Base-by-base conservation (phyloP, 2,888 invertebrate species). In the Venusia cambrica region DNA sequence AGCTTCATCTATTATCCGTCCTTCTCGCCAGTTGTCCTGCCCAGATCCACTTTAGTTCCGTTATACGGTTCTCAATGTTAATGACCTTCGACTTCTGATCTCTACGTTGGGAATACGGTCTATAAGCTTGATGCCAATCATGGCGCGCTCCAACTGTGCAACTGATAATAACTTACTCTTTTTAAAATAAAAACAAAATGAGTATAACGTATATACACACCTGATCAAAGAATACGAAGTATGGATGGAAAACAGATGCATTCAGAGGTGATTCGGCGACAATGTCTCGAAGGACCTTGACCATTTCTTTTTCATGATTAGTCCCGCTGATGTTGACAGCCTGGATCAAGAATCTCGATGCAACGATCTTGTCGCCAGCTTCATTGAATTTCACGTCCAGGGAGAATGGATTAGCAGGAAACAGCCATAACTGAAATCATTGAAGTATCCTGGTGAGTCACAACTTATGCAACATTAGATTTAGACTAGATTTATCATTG, bases 201-300 rank as follows among this genome's bases (percentile, higher is more conserved):
- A n/a, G n/a, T n/a, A n/a, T n/a, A n/a, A n/a, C n/a, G n/a, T 11
- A 2, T 16, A n/a, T 25, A 5, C 8, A 14, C 76, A 92, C 92
- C 90, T 94, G 94, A 79, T 98, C 98, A 64, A 97, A 97, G 83
- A 96, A 98, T 5, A 97, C 96, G 68, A 97, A 98, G 70, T 97
- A 97, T 0, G 97, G 97, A 87, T 97, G 97, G 70, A 97, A 98
- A 2, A 97, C 96, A 10, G 95, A 96, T 30, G 93, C 96, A 62
- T 97, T 97, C 5, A 97, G 73, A 2, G 92, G 89, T 0, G 95
- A 94, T 15, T 93, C 90, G 5, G 89, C 79, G 48, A 95, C 94
- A 6, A 97, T 92, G 45, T 90, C 73, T 47, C 97, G 88, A 5
- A 97, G 76, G 29, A 92, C 93, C 56, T 91, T 90, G 4, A 97